Base-by-base conservation (phyloP, 2,797 vertebrate genomes). In the Sitta carolinensis region DNA sequence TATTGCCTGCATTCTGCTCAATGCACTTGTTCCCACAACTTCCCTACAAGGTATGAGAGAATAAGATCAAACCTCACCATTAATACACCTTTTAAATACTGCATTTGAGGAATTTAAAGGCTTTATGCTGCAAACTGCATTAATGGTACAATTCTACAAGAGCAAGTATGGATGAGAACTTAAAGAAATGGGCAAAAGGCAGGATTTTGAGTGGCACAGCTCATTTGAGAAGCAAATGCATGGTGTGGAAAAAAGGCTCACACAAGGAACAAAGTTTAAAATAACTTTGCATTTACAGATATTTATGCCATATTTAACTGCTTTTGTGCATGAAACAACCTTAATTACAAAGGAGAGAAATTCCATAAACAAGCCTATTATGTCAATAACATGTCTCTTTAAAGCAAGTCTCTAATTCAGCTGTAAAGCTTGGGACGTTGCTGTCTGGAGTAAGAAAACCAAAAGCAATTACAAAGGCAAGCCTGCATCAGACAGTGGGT, bases 351-450 rank as follows among this genome's bases (percentile, higher is more conserved):
- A 75, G 77, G 57, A 81, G 55, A 94, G 74, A 94, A 67, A 82
- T 51, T 90, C 89, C 87, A 90, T 91, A 90, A 94, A 76, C 69
- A 75, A 95, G 87, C 94, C 87, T 94, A 81, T 90, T 93, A 77
- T 73, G 75, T 78, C 93, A 96, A 89, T 87, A 94, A 93, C 94
- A 92, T 73, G 58, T 92, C 38, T 88, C 94, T 93, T 93, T 84
- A 86, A 80, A 94, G 96, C 77, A 80, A 96, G 92, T 72, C 96
- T 97, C 78, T 94, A 97, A 97, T 97, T 97, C 95, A 83, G 57
- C 63, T 93, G 38, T 30, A 89, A 93, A 84, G 57, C 88, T 93
- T 58, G 86, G 70, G 84, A 90, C 84, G 36, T 51, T 73, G 59
- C 54, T 69, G 87, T 89, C 92, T 87, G 80, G 94, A 96, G 95